A percentile compares a stretch with the other conserved stretches of the same genome.
Conservation (phyloP, 2,797 vertebrate genomes). For the Neostethus bicornis region DNA sequence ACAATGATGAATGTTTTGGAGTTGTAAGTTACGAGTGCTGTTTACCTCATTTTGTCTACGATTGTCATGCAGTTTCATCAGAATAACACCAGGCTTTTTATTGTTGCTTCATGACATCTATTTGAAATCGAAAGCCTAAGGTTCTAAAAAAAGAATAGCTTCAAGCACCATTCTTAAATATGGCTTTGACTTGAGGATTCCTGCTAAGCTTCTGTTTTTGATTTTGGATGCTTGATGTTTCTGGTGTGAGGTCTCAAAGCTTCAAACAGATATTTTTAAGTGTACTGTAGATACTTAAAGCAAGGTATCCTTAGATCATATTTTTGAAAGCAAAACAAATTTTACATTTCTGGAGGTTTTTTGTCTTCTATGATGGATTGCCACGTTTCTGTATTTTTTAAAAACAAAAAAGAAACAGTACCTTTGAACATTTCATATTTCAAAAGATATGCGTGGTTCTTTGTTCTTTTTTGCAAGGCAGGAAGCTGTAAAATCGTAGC, state of each 20-base stretch:
- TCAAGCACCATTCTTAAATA: background rate
- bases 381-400: background rate
- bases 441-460: background rate
- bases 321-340: background rate
- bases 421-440: background rate
- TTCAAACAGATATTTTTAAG: background rate
- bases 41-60: too few species aligned
- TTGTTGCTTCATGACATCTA: background rate
- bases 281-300: background rate
- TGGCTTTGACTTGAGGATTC: background rate
- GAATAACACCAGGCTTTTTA: background rate
- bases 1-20: too few species aligned
- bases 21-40: too few species aligned
- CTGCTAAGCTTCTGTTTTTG: background rate
- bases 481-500: background rate
- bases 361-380: background rate
- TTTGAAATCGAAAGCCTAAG: background rate
- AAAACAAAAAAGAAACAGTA: background rate
- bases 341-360: constrained; percentile 1
- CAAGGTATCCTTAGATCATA: background rate
- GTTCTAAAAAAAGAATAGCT: background rate
- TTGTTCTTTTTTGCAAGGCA: background rate
- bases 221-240: background rate
- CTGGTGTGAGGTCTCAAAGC: background rate
- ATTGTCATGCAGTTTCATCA: too few species aligned